Evolutionary conservation across 2,888 invertebrate species (phyloP), one percentile per base, ranked within the genome.

Genomic region (Nemotelus pantherinus): DNA sequence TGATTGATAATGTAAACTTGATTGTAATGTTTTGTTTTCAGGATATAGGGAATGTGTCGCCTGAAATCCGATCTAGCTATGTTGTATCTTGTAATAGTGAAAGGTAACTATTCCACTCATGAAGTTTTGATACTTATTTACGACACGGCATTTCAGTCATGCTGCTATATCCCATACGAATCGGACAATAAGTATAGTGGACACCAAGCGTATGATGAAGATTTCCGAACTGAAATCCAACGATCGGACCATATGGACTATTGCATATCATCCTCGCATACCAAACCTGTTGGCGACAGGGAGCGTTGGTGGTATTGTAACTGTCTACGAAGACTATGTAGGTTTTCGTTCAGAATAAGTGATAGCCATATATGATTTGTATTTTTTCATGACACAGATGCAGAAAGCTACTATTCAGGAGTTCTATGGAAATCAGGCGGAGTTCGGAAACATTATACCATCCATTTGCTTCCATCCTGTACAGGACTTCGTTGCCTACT

Each of bases 171-270:
- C 76, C 25, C 76, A 76, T 41, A 76, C 76, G 55, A 76, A 76
- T 43, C 76, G 76, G 7, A 76, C 76, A 5, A 67, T 76, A 6
- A 76, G 76, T 25, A 76, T 76, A n/a, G 76, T 76, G 3, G 76
- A 76, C n/a, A 76, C 76, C 2, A 76, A 76, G 55, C 76, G 76
- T 9, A 76, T 76, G 76, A 25, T 64, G 44, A 76, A 76, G 55
- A 65, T 76, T 39, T 39, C n/a, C 7, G 55, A 76, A n/a, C 53
- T 76, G n/a, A 50, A 65, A 65, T 76, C 76, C 2, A 76, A 57
- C 53, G 76, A 76, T 41, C 76, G 76, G 43, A 76, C 76, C 41
- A 76, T 76, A 55, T 76, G 76, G 76, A 76, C 76, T 53, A 76
- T 76, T 6, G 76, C 76, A 9, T 76, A 76, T n/a, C 76, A 76